Evolutionary conservation across 2,888 invertebrate species (phyloP).

Genomic region (Acronicta leporina): DNA sequence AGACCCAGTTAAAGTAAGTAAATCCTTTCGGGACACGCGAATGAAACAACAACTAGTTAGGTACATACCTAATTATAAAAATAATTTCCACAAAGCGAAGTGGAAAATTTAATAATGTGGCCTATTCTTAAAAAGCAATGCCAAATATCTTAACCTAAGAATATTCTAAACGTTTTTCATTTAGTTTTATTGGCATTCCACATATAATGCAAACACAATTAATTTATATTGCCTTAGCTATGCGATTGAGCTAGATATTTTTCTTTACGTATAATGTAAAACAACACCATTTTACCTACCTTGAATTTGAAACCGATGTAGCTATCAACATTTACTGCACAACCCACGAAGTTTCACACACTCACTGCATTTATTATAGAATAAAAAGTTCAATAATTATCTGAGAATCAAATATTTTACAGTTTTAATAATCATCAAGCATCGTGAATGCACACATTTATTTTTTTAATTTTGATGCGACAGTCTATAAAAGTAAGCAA

Average conservation of each 20-base stretch:
- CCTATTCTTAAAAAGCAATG: neutral
- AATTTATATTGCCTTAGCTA: neutral
- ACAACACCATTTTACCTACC: slow-evolving; percentile 34
- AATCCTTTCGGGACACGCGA: no score
- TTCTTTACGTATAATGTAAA: slow-evolving; percentile 13
- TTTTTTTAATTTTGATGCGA: slow-evolving; percentile 38
- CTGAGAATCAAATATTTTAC: slow-evolving; percentile 21
- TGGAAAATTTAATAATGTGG: neutral
- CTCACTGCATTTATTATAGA: slow-evolving; percentile 3
- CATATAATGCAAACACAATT: neutral
- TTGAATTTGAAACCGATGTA: slow-evolving; percentile 30
- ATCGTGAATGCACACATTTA: slow-evolving; percentile 19
- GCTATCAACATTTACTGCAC: slow-evolving; percentile 19
- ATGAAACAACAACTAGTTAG: no score
- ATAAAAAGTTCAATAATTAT: slow-evolving; percentile 6
- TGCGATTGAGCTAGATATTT: neutral
- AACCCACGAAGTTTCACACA: slow-evolving; percentile 26
- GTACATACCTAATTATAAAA: no score
- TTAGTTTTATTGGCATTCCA: neutral
- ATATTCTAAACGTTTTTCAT: neutral
- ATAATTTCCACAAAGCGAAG: no score
- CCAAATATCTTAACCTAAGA: neutral
- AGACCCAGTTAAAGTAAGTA: no score
- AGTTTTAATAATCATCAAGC: slow-evolving; percentile 20
- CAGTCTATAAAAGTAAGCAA: slow-evolving; percentile 15